A percentile compares a stretch with the other conserved stretches of the same genome.
Evolutionary conservation across 2,797 vertebrate species (phyloP).

Genomic region (Emys orbicularis): DNA sequence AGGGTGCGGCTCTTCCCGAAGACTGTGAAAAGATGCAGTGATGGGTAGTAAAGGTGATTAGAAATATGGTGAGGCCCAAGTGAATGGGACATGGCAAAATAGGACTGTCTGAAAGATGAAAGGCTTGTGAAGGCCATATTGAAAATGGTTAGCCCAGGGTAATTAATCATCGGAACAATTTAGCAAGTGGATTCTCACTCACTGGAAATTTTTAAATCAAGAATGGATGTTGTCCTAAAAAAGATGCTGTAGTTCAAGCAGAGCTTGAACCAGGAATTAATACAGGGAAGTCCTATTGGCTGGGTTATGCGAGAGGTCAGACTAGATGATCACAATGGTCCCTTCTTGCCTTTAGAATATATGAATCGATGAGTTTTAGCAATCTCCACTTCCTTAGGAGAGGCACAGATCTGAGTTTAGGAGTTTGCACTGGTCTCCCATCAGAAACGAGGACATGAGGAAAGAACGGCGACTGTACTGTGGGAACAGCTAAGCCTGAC

Average conservation of each 20-base stretch:
- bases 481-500: background rate
- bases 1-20: background rate
- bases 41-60: fast-evolving
- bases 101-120: fast-evolving
- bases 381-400: background rate
- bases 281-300: too few relatives aligned
- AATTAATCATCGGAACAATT: background rate
- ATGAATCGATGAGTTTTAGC: background rate
- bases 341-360: background rate
- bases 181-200: background rate
- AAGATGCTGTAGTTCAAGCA: background rate
- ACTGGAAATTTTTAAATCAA: background rate
- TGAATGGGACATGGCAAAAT: background rate
- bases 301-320: background rate
- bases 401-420: background rate
- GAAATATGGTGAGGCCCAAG: background rate
- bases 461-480: background rate
- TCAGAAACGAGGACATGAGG: background rate
- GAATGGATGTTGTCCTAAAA: background rate
- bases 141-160: background rate
- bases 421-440: background rate
- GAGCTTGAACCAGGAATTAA: too few relatives aligned
- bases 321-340: background rate
- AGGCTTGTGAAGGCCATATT: background rate
- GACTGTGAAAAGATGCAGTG: fast-evolving